A percentile compares a stretch with the other conserved stretches of the same genome.
These are phyloP conservation scores for Lanius ludovicianus DNA, from an alignment of 2,113 vertebrate genomes.

Conservation along the genomic window DNA sequence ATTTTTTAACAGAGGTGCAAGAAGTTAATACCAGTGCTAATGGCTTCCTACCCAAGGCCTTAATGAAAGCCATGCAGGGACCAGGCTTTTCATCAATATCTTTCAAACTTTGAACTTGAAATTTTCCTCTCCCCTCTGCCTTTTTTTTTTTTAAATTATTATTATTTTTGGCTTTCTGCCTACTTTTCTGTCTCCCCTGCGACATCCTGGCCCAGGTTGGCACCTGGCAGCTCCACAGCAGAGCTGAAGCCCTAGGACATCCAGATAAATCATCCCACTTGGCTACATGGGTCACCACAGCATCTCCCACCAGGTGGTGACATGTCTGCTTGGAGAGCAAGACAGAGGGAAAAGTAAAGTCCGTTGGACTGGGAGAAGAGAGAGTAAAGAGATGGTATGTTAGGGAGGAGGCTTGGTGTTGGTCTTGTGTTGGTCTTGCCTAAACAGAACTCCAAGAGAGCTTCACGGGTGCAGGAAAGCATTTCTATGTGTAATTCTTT, in stretches of 20 bases:
- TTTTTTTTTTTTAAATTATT: neutral
- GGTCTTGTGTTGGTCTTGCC: neutral
- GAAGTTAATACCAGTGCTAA: slow-evolving; percentile 73
- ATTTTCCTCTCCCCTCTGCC: neutral
- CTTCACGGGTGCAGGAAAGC: rapidly evolving
- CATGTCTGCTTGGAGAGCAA: neutral
- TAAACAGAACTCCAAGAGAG: neutral
- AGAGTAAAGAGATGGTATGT: neutral
- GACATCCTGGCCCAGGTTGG: neutral
- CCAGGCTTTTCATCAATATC: slow-evolving; percentile 65
- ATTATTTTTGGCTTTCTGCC: neutral
- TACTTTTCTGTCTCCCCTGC: neutral
- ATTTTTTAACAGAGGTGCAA: slow-evolving; percentile 73
- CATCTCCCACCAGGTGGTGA: neutral
- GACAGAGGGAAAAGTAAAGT: neutral
- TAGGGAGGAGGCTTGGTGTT: neutral
- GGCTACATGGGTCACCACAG: neutral
- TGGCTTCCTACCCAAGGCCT: slow-evolving; percentile 47
- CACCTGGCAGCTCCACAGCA: neutral
- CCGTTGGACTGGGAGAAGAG: neutral
- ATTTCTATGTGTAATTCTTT: neutral
- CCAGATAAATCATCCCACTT: neutral
- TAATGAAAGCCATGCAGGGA: slow-evolving; percentile 68
- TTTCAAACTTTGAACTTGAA: slow-evolving; percentile 68
- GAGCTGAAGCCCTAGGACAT: rapidly evolving